Percentiles rank a stretch among this genome's conserved stretches.
These are phyloP conservation scores for Leptopilina drosophilae DNA, from an alignment of 2,888 invertebrate genomes.

Conservation along the genomic window DNA sequence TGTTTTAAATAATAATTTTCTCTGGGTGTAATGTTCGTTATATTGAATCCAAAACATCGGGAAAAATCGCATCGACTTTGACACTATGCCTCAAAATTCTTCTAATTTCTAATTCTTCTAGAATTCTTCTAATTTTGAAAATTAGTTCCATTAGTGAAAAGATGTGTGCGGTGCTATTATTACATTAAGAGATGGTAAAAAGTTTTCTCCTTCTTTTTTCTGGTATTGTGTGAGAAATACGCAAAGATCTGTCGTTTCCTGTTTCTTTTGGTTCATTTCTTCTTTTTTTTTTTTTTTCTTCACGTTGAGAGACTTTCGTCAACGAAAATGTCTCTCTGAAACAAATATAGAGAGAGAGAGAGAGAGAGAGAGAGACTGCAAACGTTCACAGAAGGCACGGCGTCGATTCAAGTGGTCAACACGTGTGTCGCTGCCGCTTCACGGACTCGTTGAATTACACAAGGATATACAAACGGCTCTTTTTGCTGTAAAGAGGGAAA, in stretches of 20 bases:
- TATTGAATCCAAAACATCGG: too few relatives aligned
- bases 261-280: slow-evolving; percentile 43
- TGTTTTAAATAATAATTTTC: too few relatives aligned
- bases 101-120: too few relatives aligned
- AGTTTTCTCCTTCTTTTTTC: not conserved
- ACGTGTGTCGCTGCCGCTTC: slow-evolving; percentile 55
- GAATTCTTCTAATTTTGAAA: too few relatives aligned
- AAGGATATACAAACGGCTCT: slow-evolving; percentile 45
- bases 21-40: too few relatives aligned
- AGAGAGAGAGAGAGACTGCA: too few relatives aligned
- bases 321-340: slow-evolving; percentile 51
- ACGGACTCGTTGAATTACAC: slow-evolving; percentile 42
- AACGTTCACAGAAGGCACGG: slow-evolving; percentile 47
- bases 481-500: slow-evolving; percentile 44
- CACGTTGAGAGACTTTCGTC: slow-evolving; percentile 50
- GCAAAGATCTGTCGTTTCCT: slow-evolving; percentile 45
- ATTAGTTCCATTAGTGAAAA: too few relatives aligned
- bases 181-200: not conserved
- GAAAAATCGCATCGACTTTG: too few relatives aligned
- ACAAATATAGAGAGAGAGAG: slow-evolving; percentile 4
- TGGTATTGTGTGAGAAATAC: slow-evolving; percentile 4
- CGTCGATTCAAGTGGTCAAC: slow-evolving; percentile 58
- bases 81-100: too few relatives aligned
- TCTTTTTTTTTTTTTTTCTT: slow-evolving; percentile 55
- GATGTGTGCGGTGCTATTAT: too few relatives aligned